These are phyloP conservation scores for Ophion costatus DNA, from an alignment of 2,888 invertebrate species.

Conservation along the genomic window DNA sequence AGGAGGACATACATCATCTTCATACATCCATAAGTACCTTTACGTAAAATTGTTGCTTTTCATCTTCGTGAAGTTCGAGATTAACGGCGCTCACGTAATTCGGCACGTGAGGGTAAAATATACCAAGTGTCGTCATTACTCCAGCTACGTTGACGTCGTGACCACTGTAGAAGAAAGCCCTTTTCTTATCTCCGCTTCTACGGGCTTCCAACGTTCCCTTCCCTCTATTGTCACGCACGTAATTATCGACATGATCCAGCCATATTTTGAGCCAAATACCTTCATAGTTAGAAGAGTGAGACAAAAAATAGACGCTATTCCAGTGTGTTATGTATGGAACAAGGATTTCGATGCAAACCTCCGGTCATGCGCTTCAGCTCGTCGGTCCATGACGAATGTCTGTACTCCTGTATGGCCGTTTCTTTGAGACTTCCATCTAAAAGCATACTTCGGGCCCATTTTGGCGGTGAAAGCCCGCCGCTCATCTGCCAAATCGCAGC, in stretches of 20 bases:
- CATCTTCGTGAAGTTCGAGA: slow-evolving; percentile 61
- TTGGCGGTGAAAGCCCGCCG: slow-evolving; percentile 83
- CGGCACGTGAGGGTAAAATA: slow-evolving; percentile 63
- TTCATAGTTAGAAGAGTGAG: background rate
- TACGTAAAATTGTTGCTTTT: slow-evolving; percentile 47
- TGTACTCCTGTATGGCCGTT: slow-evolving; percentile 84
- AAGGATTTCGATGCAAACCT: slow-evolving; percentile 78
- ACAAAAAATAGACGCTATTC: background rate
- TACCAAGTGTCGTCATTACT: slow-evolving; percentile 58
- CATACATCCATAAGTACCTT: slow-evolving; percentile 40
- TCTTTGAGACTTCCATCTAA: slow-evolving; percentile 84
- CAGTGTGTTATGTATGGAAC: background rate
- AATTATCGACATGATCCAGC: slow-evolving; percentile 58
- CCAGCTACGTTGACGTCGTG: slow-evolving; percentile 76
- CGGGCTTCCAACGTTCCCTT: slow-evolving; percentile 30
- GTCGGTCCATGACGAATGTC: slow-evolving; percentile 85
- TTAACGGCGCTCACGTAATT: slow-evolving; percentile 61
- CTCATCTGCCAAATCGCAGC: slow-evolving; percentile 16
- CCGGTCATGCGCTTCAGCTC: slow-evolving; percentile 85
- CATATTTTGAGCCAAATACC: slow-evolving; percentile 64
- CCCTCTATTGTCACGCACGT: slow-evolving; percentile 23
- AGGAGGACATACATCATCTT: too few relatives aligned
- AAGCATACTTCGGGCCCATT: slow-evolving; percentile 85
- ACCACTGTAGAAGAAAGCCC: slow-evolving; percentile 76
- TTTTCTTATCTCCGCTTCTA: slow-evolving; percentile 58